A percentile compares a stretch with the other conserved stretches of the same genome.
Evolutionary conservation across 2,113 vertebrate species (phyloP).

Genomic region (Falco punctatus): DNA sequence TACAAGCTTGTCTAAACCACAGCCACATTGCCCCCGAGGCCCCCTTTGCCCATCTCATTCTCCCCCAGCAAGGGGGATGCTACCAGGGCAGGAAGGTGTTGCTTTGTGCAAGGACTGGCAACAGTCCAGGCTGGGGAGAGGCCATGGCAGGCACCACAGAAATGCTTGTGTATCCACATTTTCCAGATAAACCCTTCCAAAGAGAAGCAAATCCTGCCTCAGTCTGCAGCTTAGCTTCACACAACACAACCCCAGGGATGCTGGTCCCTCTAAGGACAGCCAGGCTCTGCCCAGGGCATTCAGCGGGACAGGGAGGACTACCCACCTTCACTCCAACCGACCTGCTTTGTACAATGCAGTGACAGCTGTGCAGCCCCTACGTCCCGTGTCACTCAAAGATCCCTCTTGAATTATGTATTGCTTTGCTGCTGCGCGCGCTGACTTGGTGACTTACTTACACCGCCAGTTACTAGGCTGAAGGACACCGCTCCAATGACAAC

Average conservation of each 20-base stretch:
- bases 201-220: background rate
- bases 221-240: accelerated
- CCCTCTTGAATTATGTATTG: background rate
- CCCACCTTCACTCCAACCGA: background rate
- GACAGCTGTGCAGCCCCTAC: background rate
- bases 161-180: accelerated
- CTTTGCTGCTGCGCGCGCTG: background rate
- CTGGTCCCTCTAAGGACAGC: background rate
- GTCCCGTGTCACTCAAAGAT: background rate
- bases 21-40: accelerated
- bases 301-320: too few relatives aligned
- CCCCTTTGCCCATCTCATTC: background rate
- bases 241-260: background rate
- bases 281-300: background rate
- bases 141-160: background rate
- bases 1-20: background rate
- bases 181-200: background rate
- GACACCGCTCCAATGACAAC: background rate
- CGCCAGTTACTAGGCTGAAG: background rate
- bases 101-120: background rate
- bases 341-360: accelerated
- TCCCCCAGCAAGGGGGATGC: background rate
- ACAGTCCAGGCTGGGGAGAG: background rate
- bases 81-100: background rate
- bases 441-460: background rate